Evolutionary conservation across 2,888 invertebrate species (phyloP).

Genomic region (Conchocele bisecta): DNA sequence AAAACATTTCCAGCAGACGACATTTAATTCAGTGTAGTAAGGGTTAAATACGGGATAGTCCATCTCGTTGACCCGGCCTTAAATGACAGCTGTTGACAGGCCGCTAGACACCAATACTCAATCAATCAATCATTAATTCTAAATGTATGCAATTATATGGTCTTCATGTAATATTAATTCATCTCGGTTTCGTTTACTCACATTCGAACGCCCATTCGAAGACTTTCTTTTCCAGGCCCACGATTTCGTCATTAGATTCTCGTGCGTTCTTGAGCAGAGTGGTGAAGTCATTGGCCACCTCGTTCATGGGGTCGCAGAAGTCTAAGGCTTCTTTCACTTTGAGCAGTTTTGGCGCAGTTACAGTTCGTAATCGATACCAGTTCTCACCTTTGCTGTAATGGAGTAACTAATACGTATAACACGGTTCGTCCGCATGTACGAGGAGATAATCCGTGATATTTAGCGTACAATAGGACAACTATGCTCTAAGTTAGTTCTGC

Average conservation of each 20-base stretch:
- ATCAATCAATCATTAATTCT: too few relatives aligned
- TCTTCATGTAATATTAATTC: too few relatives aligned
- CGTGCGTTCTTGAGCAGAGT: slow-evolving; percentile 57
- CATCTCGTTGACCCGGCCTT: too few relatives aligned
- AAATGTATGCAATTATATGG: too few relatives aligned
- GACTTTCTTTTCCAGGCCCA: slow-evolving; percentile 76
- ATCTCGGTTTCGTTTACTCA: too few relatives aligned
- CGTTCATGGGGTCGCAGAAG: slow-evolving; percentile 76
- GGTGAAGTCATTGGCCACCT: slow-evolving; percentile 79
- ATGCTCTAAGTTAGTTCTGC: too few relatives aligned
- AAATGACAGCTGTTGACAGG: too few relatives aligned
- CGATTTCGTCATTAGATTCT: slow-evolving; percentile 66
- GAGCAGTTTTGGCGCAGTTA: slow-evolving; percentile 80
- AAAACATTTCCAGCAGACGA: too few relatives aligned
- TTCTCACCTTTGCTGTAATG: slow-evolving; percentile 80
- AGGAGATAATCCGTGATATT: neutral
- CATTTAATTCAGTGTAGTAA: too few relatives aligned
- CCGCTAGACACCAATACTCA: too few relatives aligned
- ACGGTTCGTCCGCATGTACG: neutral
- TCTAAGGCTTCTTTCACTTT: slow-evolving; percentile 76
- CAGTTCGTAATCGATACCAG: slow-evolving; percentile 79
- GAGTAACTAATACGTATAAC: neutral
- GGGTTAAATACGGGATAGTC: too few relatives aligned
- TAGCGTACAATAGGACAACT: too few relatives aligned
- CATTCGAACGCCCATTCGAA: slow-evolving; percentile 83